phyloP scores from a whole-genome alignment of 2,797 vertebrate genomes.

The Cynodonichthys magdalenae region DNA sequence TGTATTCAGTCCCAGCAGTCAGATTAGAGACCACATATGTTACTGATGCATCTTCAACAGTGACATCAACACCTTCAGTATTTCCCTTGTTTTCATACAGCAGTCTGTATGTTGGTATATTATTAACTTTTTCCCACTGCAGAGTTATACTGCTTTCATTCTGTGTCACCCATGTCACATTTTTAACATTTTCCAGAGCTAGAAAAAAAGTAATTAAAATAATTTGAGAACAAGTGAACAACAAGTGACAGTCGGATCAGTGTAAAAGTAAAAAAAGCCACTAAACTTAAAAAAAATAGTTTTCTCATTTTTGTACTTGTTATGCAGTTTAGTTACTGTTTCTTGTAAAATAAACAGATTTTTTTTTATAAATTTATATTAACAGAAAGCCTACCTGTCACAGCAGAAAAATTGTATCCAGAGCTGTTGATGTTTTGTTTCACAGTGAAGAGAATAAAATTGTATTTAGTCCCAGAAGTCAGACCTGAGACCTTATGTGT shows the following conservation, averaged over 20 bases:
- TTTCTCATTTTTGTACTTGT: no score
- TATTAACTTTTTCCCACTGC: conserved; percentile 31
- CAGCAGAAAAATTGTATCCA: neutral
- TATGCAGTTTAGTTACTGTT: no score
- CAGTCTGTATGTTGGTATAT: no score
- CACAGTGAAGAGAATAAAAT: neutral
- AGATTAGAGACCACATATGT: no score
- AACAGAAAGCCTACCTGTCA: neutral
- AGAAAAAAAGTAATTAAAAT: no score
- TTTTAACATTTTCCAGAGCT: no score
- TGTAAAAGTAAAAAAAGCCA: no score
- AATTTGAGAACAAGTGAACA: no score
- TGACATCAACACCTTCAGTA: neutral
- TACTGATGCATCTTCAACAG: neutral
- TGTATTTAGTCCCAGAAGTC: conserved; percentile 27
- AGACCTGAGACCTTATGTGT: conserved; percentile 9
- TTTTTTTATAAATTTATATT: neutral
- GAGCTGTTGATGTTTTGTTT: neutral
- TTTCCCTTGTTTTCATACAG: neutral
- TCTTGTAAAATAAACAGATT: neutral
- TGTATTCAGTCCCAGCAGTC: neutral
- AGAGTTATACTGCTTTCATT: conserved; percentile 50
- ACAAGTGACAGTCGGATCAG: no score
- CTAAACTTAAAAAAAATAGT: no score
- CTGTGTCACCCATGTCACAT: neutral